Conservation (phyloP, 2,113 vertebrate species). For the Pelvicachromis taeniatus region DNA sequence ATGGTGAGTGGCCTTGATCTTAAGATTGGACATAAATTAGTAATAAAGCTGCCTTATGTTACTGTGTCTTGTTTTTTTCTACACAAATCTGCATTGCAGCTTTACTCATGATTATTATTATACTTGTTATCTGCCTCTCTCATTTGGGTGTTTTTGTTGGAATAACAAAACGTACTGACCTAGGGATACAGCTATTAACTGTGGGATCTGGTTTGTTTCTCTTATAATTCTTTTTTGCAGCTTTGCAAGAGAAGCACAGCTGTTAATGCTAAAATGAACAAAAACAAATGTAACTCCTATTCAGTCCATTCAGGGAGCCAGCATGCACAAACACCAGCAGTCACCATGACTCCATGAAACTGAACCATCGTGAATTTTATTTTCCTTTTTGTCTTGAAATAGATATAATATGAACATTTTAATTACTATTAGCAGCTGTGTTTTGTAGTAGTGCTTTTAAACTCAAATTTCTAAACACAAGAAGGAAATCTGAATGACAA, state of each 20-base stretch:
- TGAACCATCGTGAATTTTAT: not conserved
- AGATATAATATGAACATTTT: not conserved
- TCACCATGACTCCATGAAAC: not conserved
- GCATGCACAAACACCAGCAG: not conserved
- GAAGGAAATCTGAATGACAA: not conserved
- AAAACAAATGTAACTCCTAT: not conserved
- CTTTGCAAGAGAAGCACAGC: not conserved
- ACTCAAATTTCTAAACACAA: not conserved
- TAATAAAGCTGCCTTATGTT: not conserved
- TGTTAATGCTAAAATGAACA: not conserved
- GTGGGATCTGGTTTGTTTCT: not conserved
- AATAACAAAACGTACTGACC: not conserved
- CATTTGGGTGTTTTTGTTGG: not conserved
- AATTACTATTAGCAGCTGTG: not conserved
- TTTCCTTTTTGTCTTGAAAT: not conserved
- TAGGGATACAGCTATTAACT: not conserved
- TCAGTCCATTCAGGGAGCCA: not conserved
- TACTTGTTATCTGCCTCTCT: not conserved
- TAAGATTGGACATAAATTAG: not conserved
- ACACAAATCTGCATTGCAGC: not conserved
- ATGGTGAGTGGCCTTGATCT: constrained; percentile 20
- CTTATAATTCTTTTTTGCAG: not conserved
- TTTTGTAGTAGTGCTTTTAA: not conserved
- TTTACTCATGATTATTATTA: not conserved
- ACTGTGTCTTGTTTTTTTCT: not conserved